Evolutionary conservation across 2,113 vertebrate species (phyloP).

Genomic region (Numida meleagris): DNA sequence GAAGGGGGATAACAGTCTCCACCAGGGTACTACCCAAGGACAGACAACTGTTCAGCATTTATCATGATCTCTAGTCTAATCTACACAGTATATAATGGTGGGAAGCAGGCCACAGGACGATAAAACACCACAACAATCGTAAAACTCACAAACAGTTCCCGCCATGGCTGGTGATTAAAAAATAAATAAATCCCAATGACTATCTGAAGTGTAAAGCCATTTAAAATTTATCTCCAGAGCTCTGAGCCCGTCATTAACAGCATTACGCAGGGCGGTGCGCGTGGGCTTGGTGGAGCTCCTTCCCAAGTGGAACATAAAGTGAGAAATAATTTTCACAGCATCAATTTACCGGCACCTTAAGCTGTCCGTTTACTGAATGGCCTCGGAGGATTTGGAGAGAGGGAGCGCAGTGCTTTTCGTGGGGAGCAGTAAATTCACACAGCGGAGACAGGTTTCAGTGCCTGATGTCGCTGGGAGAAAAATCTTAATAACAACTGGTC

Average conservation of each 20-base stretch:
- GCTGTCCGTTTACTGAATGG: neutral
- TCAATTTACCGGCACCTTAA: neutral
- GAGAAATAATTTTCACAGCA: neutral
- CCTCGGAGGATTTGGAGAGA: neutral
- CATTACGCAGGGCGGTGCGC: neutral
- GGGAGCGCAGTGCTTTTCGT: neutral
- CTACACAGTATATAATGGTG: accelerated
- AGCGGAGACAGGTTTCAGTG: neutral
- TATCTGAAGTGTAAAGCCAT: neutral
- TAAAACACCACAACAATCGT: neutral
- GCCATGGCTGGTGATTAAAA: neutral
- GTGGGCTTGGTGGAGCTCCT: neutral
- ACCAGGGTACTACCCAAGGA: neutral
- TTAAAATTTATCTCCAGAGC: neutral
- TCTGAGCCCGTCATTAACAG: neutral
- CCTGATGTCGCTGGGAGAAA: neutral
- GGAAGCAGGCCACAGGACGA: neutral
- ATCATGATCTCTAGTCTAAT: neutral
- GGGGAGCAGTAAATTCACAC: neutral
- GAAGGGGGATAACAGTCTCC: neutral
- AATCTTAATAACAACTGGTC: neutral
- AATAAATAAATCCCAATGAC: neutral
- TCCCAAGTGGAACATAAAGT: neutral
- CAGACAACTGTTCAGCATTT: neutral
- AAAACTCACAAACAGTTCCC: neutral